Evolutionary conservation across 64 coral and sea anemone genomes (phyloP).

Genomic region (Porites lutea): DNA sequence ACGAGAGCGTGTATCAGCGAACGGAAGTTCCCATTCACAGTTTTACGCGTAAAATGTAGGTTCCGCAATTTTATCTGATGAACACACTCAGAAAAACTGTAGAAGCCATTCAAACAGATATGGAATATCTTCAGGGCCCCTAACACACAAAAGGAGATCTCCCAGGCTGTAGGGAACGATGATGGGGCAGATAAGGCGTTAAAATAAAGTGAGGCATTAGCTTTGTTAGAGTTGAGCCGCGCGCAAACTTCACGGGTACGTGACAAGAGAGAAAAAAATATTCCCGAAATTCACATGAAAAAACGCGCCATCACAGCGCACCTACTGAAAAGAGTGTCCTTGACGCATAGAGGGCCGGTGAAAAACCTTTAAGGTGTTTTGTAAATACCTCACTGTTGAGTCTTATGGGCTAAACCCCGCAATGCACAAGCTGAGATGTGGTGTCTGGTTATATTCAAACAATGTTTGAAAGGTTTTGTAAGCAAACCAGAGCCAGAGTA

Average conservation of each 20-base stretch:
- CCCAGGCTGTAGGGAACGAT: slow-evolving; percentile 77
- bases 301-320: background rate
- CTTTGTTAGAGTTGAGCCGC: slow-evolving; percentile 6
- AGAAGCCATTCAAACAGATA: slow-evolving; percentile 86
- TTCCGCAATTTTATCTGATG: slow-evolving; percentile 91
- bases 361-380: slow-evolving; percentile 33
- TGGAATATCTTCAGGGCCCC: slow-evolving; percentile 77
- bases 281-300: background rate
- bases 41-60: slow-evolving; percentile 76
- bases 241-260: slow-evolving; percentile 23
- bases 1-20: slow-evolving; percentile 76
- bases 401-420: slow-evolving; percentile 74
- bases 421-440: slow-evolving; percentile 61
- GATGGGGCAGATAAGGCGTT: slow-evolving; percentile 74
- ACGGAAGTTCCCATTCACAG: slow-evolving; percentile 96
- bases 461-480: slow-evolving; percentile 97
- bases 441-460: slow-evolving; percentile 96
- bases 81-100: slow-evolving; percentile 79
- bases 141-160: slow-evolving; percentile 91
- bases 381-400: slow-evolving; percentile 55
- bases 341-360: background rate
- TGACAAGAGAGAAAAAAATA: slow-evolving; percentile 35
- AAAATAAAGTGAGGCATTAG: slow-evolving; percentile 26
- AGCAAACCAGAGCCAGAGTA: slow-evolving; percentile 83
- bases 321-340: slow-evolving; percentile 19